phyloP scores from a whole-genome alignment of 2,888 invertebrate species.

The Thysanoteuthis rhombus region DNA sequence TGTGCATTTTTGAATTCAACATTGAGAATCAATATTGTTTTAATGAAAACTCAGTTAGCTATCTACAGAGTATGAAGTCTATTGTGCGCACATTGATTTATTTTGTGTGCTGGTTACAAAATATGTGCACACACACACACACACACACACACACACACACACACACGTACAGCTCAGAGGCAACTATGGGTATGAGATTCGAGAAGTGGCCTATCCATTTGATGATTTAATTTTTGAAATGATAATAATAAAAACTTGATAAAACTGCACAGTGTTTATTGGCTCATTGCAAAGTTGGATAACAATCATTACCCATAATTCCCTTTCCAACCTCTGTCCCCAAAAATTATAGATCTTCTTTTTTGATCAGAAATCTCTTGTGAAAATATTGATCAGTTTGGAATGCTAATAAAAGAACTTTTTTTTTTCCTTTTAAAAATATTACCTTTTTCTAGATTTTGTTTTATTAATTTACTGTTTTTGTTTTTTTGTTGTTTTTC shows the following conservation, averaged over 20 bases:
- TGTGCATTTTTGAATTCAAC: too few relatives aligned
- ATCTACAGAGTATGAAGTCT: too few relatives aligned
- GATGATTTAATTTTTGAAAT: background rate
- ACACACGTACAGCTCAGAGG: too few relatives aligned
- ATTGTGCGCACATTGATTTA: too few relatives aligned
- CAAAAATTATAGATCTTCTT: background rate
- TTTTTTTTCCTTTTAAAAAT: background rate
- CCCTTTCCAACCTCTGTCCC: background rate
- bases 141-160: too few relatives aligned
- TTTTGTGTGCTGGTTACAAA: too few relatives aligned
- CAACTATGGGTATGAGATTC: background rate
- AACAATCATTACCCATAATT: background rate
- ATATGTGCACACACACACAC: too few relatives aligned
- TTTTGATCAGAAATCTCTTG: background rate
- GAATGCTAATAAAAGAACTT: background rate
- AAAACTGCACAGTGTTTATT: background rate
- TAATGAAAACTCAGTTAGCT: too few relatives aligned
- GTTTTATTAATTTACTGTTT: background rate
- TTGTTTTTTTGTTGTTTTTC: background rate
- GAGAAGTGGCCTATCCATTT: background rate
- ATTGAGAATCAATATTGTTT: too few relatives aligned
- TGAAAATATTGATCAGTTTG: background rate
- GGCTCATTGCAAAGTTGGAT: background rate
- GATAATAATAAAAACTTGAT: background rate
- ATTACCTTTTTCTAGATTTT: background rate